Base-by-base conservation (phyloP, 2,888 invertebrate species). In the Eilema caniola region DNA sequence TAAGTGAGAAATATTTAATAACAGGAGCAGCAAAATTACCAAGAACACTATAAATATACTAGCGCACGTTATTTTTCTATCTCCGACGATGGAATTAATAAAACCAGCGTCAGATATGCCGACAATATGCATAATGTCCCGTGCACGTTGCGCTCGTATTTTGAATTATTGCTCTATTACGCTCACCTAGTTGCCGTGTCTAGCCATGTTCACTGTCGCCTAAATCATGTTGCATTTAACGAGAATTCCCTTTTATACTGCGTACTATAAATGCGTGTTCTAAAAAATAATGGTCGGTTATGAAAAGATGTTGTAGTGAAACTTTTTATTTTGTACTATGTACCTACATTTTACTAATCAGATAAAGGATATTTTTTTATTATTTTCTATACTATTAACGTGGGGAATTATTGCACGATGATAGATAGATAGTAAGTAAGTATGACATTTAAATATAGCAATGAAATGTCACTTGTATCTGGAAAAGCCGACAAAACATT, bases 121-220 rank as follows among this genome's bases (percentile, higher is more conserved):
- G 73, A 75, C 74, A 75, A 76, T 77, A 78, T 76, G 73, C 78
- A 78, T 74, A 78, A 78, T 78, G 74, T 74, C 69, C 47, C 59
- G 72, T 69, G 69, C 77, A 78, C 74, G 72, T 73, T 75, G 77
- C 57, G 72, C 75, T 68, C 70, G 60, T 67, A 65, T 74, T 73
- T 71, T 76, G 75, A 80, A 71, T 78, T 78, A 80, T 80, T 67
- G 75, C 77, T 77, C 68, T 75, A 78, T 80, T 76, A 74, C 75
- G 67, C 67, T 76, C 75, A 74, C 71, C 71, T 68, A 70, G 72
- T 62, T 63, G 33, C 72, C 69, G 69, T 72, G 72, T 64, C 66
- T 72, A 69, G 62, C 47, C 63, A 63, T 69, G 71, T 69, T 75
- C 70, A 76, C 66, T 69, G 71, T 74, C 62, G 69, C 59, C 53